Percentiles rank a stretch among this genome's conserved stretches.
phyloP scores from a whole-genome alignment of 92 coral and sea anemone species.

The Actinostola sp. region DNA sequence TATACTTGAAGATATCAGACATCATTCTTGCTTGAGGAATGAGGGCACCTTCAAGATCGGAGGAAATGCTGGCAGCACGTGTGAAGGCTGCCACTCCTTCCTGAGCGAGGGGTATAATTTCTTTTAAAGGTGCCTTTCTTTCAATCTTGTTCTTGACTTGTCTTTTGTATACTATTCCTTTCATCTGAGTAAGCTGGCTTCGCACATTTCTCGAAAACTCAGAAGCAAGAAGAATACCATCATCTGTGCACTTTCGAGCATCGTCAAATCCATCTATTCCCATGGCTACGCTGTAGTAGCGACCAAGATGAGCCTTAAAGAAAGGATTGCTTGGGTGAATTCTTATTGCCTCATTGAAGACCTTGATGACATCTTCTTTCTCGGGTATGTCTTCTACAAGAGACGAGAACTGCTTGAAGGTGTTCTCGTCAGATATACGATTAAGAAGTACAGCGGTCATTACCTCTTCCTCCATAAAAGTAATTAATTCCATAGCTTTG shows the following conservation, averaged over 20 bases:
- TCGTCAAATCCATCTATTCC: conserved; percentile 30
- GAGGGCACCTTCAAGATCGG: conserved; percentile 47
- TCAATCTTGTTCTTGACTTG: conserved; percentile 47
- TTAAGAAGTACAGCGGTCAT: conserved; percentile 36
- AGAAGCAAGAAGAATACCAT: conserved; percentile 44
- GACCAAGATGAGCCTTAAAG: conserved; percentile 65
- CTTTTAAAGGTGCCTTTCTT: conserved; percentile 7
- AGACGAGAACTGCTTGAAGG: conserved; percentile 37
- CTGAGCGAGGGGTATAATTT: conserved; percentile 40
- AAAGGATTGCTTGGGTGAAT: conserved; percentile 50
- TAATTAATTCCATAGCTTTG: conserved; percentile 42
- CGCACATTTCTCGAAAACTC: conserved; percentile 19
- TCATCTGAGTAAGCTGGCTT: conserved; percentile 71
- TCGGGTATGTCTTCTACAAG: conserved; percentile 39
- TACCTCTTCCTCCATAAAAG: conserved; percentile 37
- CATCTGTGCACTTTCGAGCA: conserved; percentile 59
- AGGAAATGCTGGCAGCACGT: conserved; percentile 57
- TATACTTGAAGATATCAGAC: conserved; percentile 57
- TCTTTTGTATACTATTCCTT: conserved; percentile 69
- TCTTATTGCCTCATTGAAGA: conserved; percentile 57
- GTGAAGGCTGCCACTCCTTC: conserved; percentile 62
- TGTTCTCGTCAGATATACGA: conserved; percentile 35
- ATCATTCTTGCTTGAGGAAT: conserved; percentile 73
- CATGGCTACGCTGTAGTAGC: conserved; percentile 54
- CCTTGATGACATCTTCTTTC: conserved; percentile 49